Conservation (phyloP, 2,797 vertebrate genomes). For the Acrossocheilus wenchowensis region DNA sequence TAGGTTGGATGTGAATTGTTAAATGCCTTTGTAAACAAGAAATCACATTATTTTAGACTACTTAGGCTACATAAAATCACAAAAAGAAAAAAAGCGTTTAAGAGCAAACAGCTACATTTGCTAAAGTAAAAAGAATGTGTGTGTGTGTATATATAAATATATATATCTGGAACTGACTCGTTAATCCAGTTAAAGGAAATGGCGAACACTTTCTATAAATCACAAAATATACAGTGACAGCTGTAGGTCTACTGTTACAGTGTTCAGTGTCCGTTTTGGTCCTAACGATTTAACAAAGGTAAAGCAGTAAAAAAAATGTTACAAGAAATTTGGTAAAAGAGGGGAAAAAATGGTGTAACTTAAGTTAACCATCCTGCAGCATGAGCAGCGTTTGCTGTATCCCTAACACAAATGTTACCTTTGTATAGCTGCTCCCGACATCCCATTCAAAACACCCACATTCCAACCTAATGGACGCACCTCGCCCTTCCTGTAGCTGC, state of each 20-base stretch:
- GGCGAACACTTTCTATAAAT: not conserved
- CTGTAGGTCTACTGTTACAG: not conserved
- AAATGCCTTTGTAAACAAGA: not conserved
- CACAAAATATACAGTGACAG: not conserved
- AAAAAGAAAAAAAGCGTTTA: not conserved
- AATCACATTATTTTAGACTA: not conserved
- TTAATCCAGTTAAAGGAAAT: not conserved
- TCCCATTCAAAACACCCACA: slow-evolving; percentile 64
- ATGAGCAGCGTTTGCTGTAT: slow-evolving; percentile 35
- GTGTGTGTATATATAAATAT: too few relatives aligned
- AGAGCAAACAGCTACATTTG: not conserved
- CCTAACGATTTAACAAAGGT: not conserved
- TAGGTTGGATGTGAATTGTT: not conserved
- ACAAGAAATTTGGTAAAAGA: not conserved
- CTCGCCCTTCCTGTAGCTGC: slow-evolving; percentile 59
- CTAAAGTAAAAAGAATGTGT: not conserved
- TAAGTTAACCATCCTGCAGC: not conserved
- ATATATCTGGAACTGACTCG: too few relatives aligned
- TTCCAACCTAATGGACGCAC: slow-evolving; percentile 74
- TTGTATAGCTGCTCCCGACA: slow-evolving; percentile 58
- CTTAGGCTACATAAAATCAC: not conserved
- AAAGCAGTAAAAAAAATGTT: not conserved
- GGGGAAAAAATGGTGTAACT: not conserved
- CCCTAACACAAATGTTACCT: slow-evolving; percentile 50
- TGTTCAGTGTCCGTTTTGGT: not conserved